Evolutionary conservation across 1,140 invertebrate species (phyloP).

Genomic region (Conopomorpha cramerella): DNA sequence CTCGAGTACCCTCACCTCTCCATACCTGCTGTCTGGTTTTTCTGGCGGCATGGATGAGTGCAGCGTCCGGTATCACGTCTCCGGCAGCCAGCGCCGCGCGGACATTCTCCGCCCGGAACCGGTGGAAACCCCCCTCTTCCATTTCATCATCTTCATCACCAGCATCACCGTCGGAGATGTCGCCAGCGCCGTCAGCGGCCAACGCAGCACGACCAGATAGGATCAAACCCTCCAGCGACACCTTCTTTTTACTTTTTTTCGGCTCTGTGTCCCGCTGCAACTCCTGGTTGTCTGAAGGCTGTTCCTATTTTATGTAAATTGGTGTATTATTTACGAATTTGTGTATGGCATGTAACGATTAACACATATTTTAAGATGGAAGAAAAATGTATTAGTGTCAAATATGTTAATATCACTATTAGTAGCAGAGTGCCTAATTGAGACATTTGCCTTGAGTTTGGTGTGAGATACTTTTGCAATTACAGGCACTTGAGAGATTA

Average conservation of each 20-base stretch:
- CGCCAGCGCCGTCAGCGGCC: slow-evolving; percentile 72
- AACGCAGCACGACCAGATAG: slow-evolving; percentile 80
- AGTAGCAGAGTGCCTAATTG: no score
- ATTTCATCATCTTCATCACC: slow-evolving; percentile 50
- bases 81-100: slow-evolving; percentile 63
- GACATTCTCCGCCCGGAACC: slow-evolving; percentile 44
- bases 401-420: no score
- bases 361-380: no score
- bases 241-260: slow-evolving; percentile 32
- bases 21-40: slow-evolving; percentile 87
- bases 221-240: slow-evolving; percentile 60
- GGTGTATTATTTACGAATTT: no score
- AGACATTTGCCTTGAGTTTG: no score
- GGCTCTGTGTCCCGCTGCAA: slow-evolving; percentile 9
- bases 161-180: slow-evolving; percentile 73
- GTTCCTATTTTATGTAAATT: slow-evolving; percentile 24
- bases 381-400: no score
- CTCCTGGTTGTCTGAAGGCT: slow-evolving; percentile 13
- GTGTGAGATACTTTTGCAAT: no score
- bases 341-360: no score
- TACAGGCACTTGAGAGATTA: no score
- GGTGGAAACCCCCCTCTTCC: slow-evolving; percentile 40
- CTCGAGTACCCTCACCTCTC: slow-evolving; percentile 48
- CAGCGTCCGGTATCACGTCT: slow-evolving; percentile 93
- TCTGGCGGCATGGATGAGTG: slow-evolving; percentile 92